These are phyloP conservation scores for Agapetus fuscipes DNA, from an alignment of 2,888 invertebrate genomes.

Conservation along the genomic window DNA sequence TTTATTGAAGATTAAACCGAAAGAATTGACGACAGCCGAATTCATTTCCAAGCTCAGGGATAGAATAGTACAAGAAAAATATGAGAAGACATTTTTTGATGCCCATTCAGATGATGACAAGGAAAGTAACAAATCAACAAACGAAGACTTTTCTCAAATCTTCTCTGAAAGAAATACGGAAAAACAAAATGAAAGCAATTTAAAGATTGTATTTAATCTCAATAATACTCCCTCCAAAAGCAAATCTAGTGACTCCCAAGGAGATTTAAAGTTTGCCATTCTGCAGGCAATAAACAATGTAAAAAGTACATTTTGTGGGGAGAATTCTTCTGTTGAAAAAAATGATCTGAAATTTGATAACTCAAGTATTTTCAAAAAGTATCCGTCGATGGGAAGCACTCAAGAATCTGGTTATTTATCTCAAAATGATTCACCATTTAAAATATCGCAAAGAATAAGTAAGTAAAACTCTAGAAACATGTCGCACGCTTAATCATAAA, in stretches of 20 bases:
- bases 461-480: no score
- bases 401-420: constrained; percentile 16
- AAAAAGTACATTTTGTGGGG: constrained; percentile 8
- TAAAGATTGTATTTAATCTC: no score
- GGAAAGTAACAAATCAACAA: background rate
- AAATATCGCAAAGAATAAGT: background rate
- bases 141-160: constrained; percentile 4
- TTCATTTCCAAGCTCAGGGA: no score
- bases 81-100: no score
- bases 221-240: no score
- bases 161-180: constrained; percentile 1
- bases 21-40: constrained; percentile 3
- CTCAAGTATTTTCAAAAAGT: background rate
- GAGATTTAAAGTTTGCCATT: constrained; percentile 7
- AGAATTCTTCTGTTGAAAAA: constrained; percentile 5
- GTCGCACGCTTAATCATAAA: no score
- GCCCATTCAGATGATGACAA: no score
- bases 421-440: background rate
- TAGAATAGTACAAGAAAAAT: no score
- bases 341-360: background rate
- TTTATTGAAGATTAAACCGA: constrained; percentile 16
- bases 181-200: no score
- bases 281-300: constrained; percentile 10
- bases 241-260: background rate
- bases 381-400: background rate